Conservation (phyloP, 2,888 invertebrate species). For the Agrochola litura region DNA sequence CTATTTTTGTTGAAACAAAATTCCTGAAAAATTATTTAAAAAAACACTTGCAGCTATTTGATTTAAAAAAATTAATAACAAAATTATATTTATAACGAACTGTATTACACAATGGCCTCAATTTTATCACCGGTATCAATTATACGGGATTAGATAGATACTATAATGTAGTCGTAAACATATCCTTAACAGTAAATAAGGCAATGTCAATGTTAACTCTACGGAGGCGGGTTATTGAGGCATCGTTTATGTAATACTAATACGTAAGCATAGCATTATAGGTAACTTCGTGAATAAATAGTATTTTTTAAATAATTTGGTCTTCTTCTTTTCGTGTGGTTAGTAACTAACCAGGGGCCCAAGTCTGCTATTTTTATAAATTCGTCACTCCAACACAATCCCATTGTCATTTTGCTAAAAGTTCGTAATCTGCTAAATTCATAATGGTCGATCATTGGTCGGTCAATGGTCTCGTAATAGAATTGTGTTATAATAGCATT, state of each 20-base stretch:
- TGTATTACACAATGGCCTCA: slow-evolving; percentile 54
- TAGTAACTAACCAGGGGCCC: no score
- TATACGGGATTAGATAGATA: slow-evolving; percentile 59
- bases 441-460: no score
- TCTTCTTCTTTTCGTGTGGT: no score
- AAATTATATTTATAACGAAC: slow-evolving; percentile 3
- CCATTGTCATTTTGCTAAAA: no score
- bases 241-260: slow-evolving; percentile 42
- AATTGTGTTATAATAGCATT: no score
- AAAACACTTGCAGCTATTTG: no score
- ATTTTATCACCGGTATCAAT: slow-evolving; percentile 65
- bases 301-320: background rate
- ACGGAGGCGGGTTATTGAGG: slow-evolving; percentile 39
- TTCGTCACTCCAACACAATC: no score
- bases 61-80: no score
- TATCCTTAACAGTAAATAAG: slow-evolving; percentile 49
- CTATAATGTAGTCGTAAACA: slow-evolving; percentile 48
- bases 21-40: background rate
- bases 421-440: no score
- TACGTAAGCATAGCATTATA: background rate
- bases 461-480: no score
- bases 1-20: background rate
- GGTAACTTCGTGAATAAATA: background rate
- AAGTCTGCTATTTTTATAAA: no score
- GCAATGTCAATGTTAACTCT: slow-evolving; percentile 67